Conservation (phyloP, 2,113 vertebrate genomes). For the Notarius lentiginosus region DNA sequence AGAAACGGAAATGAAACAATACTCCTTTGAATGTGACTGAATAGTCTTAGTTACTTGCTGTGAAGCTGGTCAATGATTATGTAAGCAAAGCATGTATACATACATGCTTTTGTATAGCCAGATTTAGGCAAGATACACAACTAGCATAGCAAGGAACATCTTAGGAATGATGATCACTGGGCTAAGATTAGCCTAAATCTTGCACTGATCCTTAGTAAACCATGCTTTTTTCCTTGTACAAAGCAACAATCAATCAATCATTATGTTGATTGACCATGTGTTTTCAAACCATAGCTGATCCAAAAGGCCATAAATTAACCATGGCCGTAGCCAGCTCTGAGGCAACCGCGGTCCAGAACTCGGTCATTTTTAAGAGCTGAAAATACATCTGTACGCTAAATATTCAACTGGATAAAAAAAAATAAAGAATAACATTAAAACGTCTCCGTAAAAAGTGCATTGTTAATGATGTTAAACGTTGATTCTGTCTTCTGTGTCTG, state of each 20-base stretch:
- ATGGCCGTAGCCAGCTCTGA: too few species aligned
- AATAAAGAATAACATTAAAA: too few species aligned
- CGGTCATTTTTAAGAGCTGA: too few species aligned
- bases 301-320: too few species aligned
- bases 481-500: too few species aligned
- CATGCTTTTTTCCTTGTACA: background rate
- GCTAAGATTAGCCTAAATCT: conserved; percentile 40
- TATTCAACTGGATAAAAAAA: too few species aligned
- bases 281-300: too few species aligned
- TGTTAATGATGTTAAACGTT: too few species aligned
- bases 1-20: conserved; percentile 12
- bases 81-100: background rate
- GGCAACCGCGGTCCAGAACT: too few species aligned
- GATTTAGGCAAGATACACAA: conserved; percentile 35
- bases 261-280: too few species aligned
- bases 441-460: too few species aligned
- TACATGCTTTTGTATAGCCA: background rate
- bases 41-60: background rate
- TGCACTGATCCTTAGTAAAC: conserved; percentile 14
- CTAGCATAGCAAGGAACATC: conserved; percentile 19
- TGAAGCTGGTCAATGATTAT: background rate
- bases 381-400: too few species aligned
- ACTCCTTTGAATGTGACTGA: conserved; percentile 12
- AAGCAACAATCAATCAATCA: background rate
- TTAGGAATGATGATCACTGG: conserved; percentile 39